phyloP scores from a whole-genome alignment of 2,113 vertebrate genomes.

The Castor canadensis region DNA sequence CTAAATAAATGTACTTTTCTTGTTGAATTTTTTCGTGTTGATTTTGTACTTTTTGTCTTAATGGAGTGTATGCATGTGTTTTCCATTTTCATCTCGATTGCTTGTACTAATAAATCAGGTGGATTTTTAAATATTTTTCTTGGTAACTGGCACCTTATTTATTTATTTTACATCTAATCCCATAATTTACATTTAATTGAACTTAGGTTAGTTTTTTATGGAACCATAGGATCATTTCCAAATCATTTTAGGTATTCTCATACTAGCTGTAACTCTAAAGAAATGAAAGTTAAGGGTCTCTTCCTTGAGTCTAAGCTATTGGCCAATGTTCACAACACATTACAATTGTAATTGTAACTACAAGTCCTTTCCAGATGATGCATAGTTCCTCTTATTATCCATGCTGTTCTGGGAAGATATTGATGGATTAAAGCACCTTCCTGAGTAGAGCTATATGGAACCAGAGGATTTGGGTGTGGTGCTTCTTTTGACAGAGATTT shows the following conservation, averaged over 20 bases:
- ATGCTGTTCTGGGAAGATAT: neutral
- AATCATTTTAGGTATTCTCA: neutral
- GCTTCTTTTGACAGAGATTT: neutral
- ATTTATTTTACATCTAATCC: constrained; percentile 17
- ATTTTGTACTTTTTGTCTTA: constrained; percentile 21
- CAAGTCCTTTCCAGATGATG: neutral
- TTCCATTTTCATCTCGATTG: constrained; percentile 5
- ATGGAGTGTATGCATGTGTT: neutral
- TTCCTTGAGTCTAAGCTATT: neutral
- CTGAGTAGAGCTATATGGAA: neutral
- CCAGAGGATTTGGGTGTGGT: neutral
- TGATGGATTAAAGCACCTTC: neutral
- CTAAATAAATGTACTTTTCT: neutral
- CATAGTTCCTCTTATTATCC: neutral
- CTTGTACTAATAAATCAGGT: constrained; percentile 27
- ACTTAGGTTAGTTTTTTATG: neutral
- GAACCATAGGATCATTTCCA: neutral
- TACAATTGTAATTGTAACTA: neutral
- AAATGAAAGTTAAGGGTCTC: neutral
- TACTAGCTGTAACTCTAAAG: neutral
- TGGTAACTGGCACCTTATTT: neutral
- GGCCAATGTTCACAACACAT: neutral
- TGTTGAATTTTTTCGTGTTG: neutral
- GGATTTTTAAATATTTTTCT: neutral
- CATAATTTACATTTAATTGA: constrained; percentile 7